Percentiles rank a stretch among this genome's conserved stretches.
Conservation (phyloP, 2,113 vertebrate genomes). For the Crocuta crocuta region DNA sequence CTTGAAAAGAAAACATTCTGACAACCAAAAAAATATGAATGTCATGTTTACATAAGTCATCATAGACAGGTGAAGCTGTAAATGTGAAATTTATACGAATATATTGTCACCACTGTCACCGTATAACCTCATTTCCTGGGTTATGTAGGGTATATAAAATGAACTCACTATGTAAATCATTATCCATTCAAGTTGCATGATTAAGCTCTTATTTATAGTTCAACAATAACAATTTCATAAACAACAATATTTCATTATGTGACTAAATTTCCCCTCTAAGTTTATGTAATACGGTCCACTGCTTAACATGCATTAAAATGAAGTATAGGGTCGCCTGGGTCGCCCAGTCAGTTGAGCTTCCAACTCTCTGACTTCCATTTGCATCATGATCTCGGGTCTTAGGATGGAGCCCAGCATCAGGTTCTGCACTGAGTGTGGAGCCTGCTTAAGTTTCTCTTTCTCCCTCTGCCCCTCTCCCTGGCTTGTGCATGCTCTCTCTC, state of each 20-base stretch:
- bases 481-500: too few species aligned
- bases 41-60: slow-evolving; percentile 14
- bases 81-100: slow-evolving; percentile 58
- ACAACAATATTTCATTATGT: neutral
- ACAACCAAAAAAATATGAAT: slow-evolving; percentile 54
- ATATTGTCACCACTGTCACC: slow-evolving; percentile 14
- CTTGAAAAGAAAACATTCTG: slow-evolving; percentile 56
- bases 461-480: too few species aligned
- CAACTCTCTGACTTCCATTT: too few species aligned
- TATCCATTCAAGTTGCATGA: slow-evolving; percentile 30
- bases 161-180: slow-evolving; percentile 57
- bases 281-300: rapidly evolving
- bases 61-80: slow-evolving; percentile 19
- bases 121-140: neutral
- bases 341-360: too few species aligned
- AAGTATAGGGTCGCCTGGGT: neutral
- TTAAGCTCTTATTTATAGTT: slow-evolving; percentile 63
- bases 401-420: too few species aligned
- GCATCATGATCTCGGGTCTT: too few species aligned
- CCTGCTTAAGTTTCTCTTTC: too few species aligned
- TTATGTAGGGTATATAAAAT: slow-evolving; percentile 54
- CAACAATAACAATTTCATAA: slow-evolving; percentile 22
- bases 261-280: neutral
- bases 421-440: too few species aligned
- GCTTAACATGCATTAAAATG: neutral